Evolutionary conservation across 2,113 vertebrate species (phyloP), one percentile per base, ranked within the genome.

Genomic region (Malurus melanocephalus): DNA sequence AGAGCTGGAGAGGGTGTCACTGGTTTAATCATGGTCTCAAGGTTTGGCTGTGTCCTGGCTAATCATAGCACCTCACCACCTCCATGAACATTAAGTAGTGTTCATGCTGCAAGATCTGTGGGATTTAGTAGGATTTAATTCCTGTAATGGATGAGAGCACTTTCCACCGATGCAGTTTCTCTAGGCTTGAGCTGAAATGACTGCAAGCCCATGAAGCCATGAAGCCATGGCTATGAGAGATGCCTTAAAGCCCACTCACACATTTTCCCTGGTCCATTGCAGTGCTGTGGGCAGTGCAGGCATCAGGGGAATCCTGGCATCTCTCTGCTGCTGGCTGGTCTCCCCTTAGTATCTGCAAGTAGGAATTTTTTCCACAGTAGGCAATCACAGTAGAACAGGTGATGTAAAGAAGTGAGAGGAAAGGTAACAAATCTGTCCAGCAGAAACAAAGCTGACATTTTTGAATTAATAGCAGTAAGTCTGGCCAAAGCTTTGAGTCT

Each of bases 401-500:
- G 52, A 80, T 42, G 18, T 15, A 51, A 51, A 76, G 38, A 64
- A 74, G 30, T 7, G 71, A 78, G 59, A 51, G 42, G 61, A 68
- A 74, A 90, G 33, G 60, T 42, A 79, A 71, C 52, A 75, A 69
- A 80, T 84, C 48, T 78, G 35, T 55, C 60, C 57, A 64, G 60
- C 69, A 85, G 64, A 77, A 93, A 78, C 49, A 92, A 81, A 94
- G 61, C 80, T 84, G 80, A 65, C 78, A 69, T 60, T 89, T 95
- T 82, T 88, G 48, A 90, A 90, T 92, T 93, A 88, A 75, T 22
- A 91, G 52, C 55, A 79, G 48, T n/a, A 92, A 74, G 74, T 91
- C 76, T 73, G 83, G 71, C 77, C 81, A 94, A 95, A 86, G 53
- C 30, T 85, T 93, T 93, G 90, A 91, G 93, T 87, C 17, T 85